Evolutionary conservation across 2,797 vertebrate genomes (phyloP).

Genomic region (Helostoma temminkii): DNA sequence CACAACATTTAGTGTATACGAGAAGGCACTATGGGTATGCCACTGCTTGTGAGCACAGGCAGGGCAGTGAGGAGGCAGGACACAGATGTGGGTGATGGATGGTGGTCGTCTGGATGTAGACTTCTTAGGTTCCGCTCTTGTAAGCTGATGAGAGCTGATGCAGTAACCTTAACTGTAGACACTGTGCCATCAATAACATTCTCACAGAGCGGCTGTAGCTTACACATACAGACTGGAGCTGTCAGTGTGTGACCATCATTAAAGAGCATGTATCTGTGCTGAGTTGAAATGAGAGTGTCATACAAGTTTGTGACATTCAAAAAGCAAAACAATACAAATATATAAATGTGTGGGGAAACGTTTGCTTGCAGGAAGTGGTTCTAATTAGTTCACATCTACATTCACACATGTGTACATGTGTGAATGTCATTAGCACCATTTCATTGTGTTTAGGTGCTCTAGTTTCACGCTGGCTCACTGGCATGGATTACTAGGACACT

Average conservation of each 20-base stretch:
- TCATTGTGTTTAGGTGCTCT: background rate
- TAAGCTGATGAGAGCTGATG: conserved; percentile 78
- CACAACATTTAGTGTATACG: conserved; percentile 25
- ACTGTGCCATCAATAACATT: conserved; percentile 78
- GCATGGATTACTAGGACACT: background rate
- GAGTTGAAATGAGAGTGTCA: conserved; percentile 14
- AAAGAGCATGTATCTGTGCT: background rate
- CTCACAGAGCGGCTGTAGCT: conserved; percentile 32
- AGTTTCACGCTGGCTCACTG: background rate
- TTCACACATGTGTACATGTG: background rate
- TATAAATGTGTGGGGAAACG: background rate
- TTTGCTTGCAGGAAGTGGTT: background rate
- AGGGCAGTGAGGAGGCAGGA: conserved; percentile 37
- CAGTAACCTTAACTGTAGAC: conserved; percentile 82
- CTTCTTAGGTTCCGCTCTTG: conserved; percentile 70
- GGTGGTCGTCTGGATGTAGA: conserved; percentile 67
- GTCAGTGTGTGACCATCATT: background rate
- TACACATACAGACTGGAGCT: conserved; percentile 39
- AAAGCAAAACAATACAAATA: conserved; percentile 15
- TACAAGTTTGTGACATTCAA: conserved; percentile 15
- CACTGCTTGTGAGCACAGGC: conserved; percentile 39
- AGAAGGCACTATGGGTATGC: conserved; percentile 28
- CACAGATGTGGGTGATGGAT: conserved; percentile 79
- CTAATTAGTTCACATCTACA: background rate
- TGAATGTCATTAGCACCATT: background rate